A percentile compares a stretch with the other conserved stretches of the same genome.
phyloP scores from a whole-genome alignment of 2,797 vertebrate species.

The Manis crassicaudata region DNA sequence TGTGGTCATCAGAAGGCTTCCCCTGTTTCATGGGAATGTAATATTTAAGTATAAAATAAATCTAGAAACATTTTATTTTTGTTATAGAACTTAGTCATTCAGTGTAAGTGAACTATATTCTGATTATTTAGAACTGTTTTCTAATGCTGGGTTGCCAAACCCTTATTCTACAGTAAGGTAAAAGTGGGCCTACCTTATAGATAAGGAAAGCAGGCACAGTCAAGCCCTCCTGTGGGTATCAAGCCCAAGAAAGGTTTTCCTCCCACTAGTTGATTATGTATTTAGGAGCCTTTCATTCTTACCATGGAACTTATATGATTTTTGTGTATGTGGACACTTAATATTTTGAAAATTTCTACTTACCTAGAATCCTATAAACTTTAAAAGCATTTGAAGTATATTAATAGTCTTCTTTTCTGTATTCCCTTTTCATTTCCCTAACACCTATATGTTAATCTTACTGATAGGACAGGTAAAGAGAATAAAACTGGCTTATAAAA shows the following conservation, averaged over 20 bases:
- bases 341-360: constrained; percentile 28
- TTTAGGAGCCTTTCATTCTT: constrained; percentile 36
- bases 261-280: neutral
- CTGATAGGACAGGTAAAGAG: neutral
- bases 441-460: neutral
- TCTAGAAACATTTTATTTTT: neutral
- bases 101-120: constrained; percentile 8
- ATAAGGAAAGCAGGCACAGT: neutral
- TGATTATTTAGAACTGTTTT: neutral
- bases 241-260: neutral
- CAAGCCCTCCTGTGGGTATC: neutral
- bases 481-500: constrained; percentile 50
- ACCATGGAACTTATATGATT: neutral
- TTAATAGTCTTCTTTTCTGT: constrained; percentile 15
- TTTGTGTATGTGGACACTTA: neutral
- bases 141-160: neutral
- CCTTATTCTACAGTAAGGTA: neutral
- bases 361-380: neutral
- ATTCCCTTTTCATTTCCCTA: neutral
- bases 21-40: neutral
- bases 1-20: neutral
- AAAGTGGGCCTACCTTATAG: neutral
- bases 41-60: constrained; percentile 16
- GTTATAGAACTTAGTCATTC: neutral
- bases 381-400: constrained; percentile 24